A percentile compares a stretch with the other conserved stretches of the same genome.
Conservation (phyloP, 2,113 vertebrate genomes). For the Cavia aperea region DNA sequence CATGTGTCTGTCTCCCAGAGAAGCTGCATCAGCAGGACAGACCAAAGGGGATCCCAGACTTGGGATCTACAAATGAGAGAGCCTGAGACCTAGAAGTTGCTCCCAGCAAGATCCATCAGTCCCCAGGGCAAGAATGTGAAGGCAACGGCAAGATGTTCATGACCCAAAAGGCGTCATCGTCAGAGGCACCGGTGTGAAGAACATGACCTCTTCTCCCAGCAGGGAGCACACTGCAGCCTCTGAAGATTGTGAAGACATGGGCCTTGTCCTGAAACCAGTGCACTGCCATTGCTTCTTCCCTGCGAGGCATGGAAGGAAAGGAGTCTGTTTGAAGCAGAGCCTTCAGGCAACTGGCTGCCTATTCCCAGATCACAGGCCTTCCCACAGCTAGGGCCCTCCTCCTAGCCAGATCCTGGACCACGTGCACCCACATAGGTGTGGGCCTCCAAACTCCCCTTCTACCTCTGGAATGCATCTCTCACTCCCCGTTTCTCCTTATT, state of each 20-base stretch:
- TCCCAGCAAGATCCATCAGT: slow-evolving; percentile 39
- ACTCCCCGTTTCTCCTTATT: not conserved
- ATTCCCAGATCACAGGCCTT: not conserved
- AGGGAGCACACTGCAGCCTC: not conserved
- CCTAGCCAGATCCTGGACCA: not conserved
- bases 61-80: slow-evolving; percentile 48
- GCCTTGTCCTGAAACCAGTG: not conserved
- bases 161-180: not conserved
- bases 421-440: not conserved
- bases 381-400: not conserved
- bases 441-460: not conserved
- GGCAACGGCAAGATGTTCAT: slow-evolving; percentile 17
- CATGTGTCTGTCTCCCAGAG: slow-evolving; percentile 55
- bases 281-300: not conserved
- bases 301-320: slow-evolving; percentile 1
- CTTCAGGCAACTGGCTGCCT: not conserved
- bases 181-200: slow-evolving; percentile 2
- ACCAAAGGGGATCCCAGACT: slow-evolving; percentile 28
- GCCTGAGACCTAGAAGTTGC: slow-evolving; percentile 30
- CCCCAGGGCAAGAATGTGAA: slow-evolving; percentile 9
- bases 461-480: not conserved
- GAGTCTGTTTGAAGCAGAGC: slow-evolving; percentile 16
- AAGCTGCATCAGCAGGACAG: slow-evolving; percentile 40
- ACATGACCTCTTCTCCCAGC: not conserved
- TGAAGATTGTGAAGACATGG: not conserved